Base-by-base conservation (phyloP, 2,888 invertebrate genomes). In the Rhyacophila evoluta region DNA sequence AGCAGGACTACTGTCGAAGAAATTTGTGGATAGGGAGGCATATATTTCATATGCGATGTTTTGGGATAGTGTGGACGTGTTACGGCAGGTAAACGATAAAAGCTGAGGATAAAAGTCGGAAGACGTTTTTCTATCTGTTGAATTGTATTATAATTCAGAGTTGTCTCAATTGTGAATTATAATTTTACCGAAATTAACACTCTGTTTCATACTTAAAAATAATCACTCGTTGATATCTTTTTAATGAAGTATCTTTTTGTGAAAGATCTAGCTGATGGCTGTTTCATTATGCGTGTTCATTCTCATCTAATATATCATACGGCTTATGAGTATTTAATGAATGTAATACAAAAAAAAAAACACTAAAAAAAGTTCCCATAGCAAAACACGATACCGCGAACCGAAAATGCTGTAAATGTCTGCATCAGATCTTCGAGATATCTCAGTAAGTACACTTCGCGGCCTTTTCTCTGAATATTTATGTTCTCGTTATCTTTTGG, bases 241-340 rank as follows among this genome's bases (percentile, higher is more conserved):
- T 55, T 55, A 55, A 55, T 55, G 25, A 55, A 10, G 4, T 39
- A n/a, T 55, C 19, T 55, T 12, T 8, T 25, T 1, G 5, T 19
- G 1, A 55, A 19, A 19, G 55, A 25, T 55, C 12, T 41, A 4
- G 15, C 19, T 55, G 19, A 55, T 55, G 15, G 12, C 1, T 19
- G 19, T 55, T 55, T 55, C 55, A 19, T 55, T 25, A 55, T 25
- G 55, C 25, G 55, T 55, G 25, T 19, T 55, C 55, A 55, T 55
- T 55, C 55, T 55, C 10, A 55, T 8, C 55, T 55, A 55, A 55
- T 25, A 25, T 55, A 55, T 55, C 55, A 25, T 55, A 19, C 55
- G 12, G 19, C 55, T 55, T 55, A 55, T 55, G 55, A 55, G 15
- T 55, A 25, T 55, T 55, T 55, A 55, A 55, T 55, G 55, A 55